Percentiles rank a stretch among this genome's conserved stretches.
Evolutionary conservation across 2,113 vertebrate species (phyloP).

Genomic region (Delphinus delphis): DNA sequence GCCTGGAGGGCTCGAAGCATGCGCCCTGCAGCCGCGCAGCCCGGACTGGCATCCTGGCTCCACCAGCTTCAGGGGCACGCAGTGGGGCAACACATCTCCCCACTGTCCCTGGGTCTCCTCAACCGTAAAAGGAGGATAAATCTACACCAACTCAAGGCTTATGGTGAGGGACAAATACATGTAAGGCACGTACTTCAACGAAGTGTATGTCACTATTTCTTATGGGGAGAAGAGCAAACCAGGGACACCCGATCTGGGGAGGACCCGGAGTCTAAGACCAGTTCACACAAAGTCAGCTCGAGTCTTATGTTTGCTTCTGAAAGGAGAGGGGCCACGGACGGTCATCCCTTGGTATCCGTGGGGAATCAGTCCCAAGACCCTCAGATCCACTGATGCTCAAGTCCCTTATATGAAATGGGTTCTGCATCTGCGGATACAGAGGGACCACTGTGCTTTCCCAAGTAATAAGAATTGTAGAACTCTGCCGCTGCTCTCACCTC

Average conservation of each 20-base stretch:
- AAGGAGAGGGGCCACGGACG: neutral
- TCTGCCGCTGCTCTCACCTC: neutral
- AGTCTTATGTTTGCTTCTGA: neutral
- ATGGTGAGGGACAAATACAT: neutral
- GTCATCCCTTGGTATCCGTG: fast-evolving
- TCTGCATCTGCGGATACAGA: neutral
- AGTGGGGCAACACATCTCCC: fast-evolving
- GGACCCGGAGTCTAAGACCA: too few species aligned
- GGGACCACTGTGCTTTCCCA: neutral
- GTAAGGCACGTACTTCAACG: fast-evolving
- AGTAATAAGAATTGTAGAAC: neutral
- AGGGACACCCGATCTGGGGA: neutral
- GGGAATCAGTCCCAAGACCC: neutral
- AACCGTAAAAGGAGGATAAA: neutral
- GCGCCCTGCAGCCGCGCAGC: fast-evolving
- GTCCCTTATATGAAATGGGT: neutral
- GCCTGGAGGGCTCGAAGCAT: fast-evolving
- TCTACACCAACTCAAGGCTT: neutral
- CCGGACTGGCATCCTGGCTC: neutral
- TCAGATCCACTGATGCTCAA: neutral
- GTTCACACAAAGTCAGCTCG: neutral
- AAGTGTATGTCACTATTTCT: neutral
- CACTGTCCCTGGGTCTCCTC: neutral
- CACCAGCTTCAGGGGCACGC: too few species aligned
- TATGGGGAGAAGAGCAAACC: neutral